Evolutionary conservation across 1,140 invertebrate genomes (phyloP), one percentile per base, ranked within the genome.

Genomic region (Teleopsis dalmanni): DNA sequence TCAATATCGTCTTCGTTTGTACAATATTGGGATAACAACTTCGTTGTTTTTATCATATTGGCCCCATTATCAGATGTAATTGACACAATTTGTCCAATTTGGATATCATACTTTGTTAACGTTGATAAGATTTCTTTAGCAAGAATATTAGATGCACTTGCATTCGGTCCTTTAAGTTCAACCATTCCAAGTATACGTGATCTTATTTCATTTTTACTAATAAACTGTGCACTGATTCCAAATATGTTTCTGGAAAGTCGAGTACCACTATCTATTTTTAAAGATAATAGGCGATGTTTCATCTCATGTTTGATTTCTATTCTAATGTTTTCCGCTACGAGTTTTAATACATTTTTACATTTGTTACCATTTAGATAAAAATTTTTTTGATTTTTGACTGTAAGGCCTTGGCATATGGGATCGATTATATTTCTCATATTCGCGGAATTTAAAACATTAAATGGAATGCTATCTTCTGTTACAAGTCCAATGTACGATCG

Each of bases 241-340:
- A 42, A 49, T 22, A 52, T 52, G 16, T 52, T 52, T 48, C 45
- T 21, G 1, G 21, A 14, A 31, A 52, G 40, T 11, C 46, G 11
- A 5, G 50, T 48, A 42, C 38, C 51, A 36, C 33, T 52, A 16
- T 51, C 44, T 11, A 51, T 51, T 51, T 47, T 51, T 47, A 51
- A 41, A 25, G 50, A 51, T 3, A 51, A 16, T 10, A 47, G 29
- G n/a, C 44, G n/a, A 27, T 47, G 25, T 42, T 52, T 44, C 16
- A 10, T 27, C 6, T 51, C 45, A 34, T 42, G 1, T 4, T 47
- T 16, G 13, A 45, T 49, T 34, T 43, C 31, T 13, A 14, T 9
- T 26, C 45, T 40, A n/a, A 47, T 26, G 27, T 52, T 47, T 5
- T 13, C 29, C 21, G 50, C 37, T 19, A 51, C 49, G 2, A 33